Evolutionary conservation across 2,797 vertebrate species (phyloP), one percentile per base, ranked within the genome.

Genomic region (Chiloscyllium punctatum): DNA sequence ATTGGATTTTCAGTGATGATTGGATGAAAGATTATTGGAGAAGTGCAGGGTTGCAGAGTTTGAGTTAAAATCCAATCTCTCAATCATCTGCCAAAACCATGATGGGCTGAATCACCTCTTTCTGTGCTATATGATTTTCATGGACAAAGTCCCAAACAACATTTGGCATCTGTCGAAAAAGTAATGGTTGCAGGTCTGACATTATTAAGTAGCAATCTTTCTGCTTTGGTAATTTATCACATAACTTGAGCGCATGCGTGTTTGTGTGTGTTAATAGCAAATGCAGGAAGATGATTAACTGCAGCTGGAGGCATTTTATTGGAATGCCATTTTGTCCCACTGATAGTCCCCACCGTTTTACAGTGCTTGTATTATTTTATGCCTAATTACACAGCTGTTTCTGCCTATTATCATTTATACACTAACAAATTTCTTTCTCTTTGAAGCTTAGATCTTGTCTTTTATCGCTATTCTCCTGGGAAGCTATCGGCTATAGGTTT

Each of bases 401-500:
- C 86, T 88, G 86, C 86, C 53, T 88, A 30, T 57, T 30, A 33
- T 84, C 82, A 48, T 84, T 84, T 84, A 84, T 84, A 88, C 27
- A 16, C 51, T 30, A 48, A 88, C 25, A 88, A 88, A 88, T 88
- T 53, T 88, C 86, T 57, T 88, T 30, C 27, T 33, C 27, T 30
- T 53, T 88, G 86, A 88, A 88, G 86, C 57, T 88, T 88, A 88
- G 53, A 88, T 88, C 3, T 51, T 51, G 57, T 88, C 86, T 88
- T 88, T 88, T 30, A 88, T 53, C 13, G 11, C 33, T 88, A 57
- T 57, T 88, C 86, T 57, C 86, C 86, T 30, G 86, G 48, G 86
- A 88, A 57, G 53, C 53, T 30, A 57, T 88, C 16, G 86, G 86
- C 86, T 57, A 88, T 88, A 33, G 13, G 53, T 88, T 53, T 88